Percentiles rank a stretch among this genome's conserved stretches.
These are phyloP conservation scores for Myiotriccus ornatus DNA, from an alignment of 2,797 vertebrate species.

Conservation along the genomic window DNA sequence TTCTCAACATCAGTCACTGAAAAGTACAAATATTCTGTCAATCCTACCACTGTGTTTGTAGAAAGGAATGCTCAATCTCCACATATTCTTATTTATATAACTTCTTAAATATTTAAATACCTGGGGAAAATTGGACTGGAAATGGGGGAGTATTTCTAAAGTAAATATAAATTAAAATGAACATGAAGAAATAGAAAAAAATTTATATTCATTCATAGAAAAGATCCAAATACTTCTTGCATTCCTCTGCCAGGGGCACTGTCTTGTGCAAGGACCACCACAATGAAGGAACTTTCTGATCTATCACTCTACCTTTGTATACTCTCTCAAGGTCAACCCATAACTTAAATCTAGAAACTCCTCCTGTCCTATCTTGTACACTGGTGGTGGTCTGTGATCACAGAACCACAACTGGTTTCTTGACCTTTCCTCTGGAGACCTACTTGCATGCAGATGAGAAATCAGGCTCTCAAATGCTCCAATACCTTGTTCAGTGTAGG, in stretches of 20 bases:
- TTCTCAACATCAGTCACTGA: background rate
- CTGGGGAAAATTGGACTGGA: background rate
- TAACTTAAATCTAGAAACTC: background rate
- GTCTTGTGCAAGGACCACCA: background rate
- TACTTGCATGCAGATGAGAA: background rate
- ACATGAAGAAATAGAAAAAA: background rate
- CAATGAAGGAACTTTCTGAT: background rate
- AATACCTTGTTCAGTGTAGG: background rate
- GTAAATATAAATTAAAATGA: constrained; percentile 22
- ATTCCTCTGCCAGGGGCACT: background rate
- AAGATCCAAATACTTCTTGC: background rate
- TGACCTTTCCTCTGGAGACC: background rate
- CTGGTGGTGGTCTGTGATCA: background rate
- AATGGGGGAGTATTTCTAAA: background rate
- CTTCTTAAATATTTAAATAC: constrained; percentile 7
- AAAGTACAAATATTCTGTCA: constrained; percentile 32
- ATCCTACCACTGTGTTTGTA: background rate
- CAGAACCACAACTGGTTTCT: background rate
- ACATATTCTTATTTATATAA: background rate
- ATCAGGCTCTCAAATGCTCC: background rate
- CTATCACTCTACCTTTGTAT: background rate
- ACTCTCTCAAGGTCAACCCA: background rate
- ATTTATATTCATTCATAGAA: background rate
- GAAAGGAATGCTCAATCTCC: background rate
- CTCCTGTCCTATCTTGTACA: background rate